These are phyloP conservation scores for Tiaroga cobitis DNA, from an alignment of 2,797 vertebrate species.

Conservation along the genomic window DNA sequence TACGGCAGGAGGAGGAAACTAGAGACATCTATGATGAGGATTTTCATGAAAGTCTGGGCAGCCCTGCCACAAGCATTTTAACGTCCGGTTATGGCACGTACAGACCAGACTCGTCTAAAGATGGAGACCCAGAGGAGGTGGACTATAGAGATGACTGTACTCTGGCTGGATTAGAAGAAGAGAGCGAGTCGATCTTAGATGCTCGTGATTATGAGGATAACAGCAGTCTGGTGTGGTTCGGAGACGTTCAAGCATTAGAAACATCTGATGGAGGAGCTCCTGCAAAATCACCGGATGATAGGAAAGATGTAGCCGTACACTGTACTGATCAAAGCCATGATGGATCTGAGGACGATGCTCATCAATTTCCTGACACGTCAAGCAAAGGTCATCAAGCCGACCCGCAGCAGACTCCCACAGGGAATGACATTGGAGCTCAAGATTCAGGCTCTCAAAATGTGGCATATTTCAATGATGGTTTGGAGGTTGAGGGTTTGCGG, in stretches of 20 bases:
- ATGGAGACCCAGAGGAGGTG: slow-evolving; percentile 63
- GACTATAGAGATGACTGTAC: slow-evolving; percentile 64
- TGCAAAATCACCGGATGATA: neutral
- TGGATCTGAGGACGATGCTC: neutral
- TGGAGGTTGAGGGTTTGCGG: neutral
- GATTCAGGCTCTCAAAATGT: neutral
- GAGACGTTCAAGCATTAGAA: neutral
- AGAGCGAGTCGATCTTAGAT: slow-evolving; percentile 63
- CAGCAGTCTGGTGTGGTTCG: slow-evolving; percentile 1
- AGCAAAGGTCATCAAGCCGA: neutral
- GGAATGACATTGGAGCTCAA: neutral
- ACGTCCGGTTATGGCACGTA: slow-evolving; percentile 77
- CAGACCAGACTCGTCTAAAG: slow-evolving; percentile 60
- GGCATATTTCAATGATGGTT: neutral
- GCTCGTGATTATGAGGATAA: slow-evolving; percentile 28
- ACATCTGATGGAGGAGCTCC: slow-evolving; percentile 1
- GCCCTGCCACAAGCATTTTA: slow-evolving; percentile 67
- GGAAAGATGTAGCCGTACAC: neutral
- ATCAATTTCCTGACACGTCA: neutral
- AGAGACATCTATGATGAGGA: slow-evolving; percentile 7
- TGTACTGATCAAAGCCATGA: neutral
- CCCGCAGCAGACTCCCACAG: neutral
- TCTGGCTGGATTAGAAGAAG: slow-evolving; percentile 60
- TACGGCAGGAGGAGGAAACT: neutral
- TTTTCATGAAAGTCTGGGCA: slow-evolving; percentile 46